Conservation (phyloP, 2,797 vertebrate species). For the Cygnus olor region DNA sequence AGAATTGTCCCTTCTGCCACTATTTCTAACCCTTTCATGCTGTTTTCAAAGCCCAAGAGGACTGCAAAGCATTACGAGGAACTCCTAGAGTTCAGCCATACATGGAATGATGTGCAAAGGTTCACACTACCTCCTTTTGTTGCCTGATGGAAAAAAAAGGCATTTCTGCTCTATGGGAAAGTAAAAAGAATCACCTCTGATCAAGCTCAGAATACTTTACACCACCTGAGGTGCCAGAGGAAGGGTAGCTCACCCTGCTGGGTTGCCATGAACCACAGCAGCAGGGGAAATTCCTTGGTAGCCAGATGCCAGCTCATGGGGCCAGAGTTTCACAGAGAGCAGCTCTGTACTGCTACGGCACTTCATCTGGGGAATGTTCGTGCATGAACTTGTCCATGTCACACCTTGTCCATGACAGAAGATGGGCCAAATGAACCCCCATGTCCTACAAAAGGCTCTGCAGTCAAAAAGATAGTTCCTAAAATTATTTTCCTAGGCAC, state of each 20-base stretch:
- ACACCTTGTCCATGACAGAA: background rate
- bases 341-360: background rate
- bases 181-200: background rate
- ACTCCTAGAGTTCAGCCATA: background rate
- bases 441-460: background rate
- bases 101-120: background rate
- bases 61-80: conserved; percentile 5
- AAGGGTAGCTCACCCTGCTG: background rate
- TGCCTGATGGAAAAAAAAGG: background rate
- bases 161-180: background rate
- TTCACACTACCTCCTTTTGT: background rate
- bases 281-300: background rate
- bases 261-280: background rate
- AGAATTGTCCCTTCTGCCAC: background rate
- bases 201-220: background rate
- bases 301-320: background rate
- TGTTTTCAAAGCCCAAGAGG: conserved; percentile 49
- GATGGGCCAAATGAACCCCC: background rate
- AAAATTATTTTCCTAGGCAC: background rate
- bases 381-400: fast-evolving
- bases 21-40: conserved; percentile 33
- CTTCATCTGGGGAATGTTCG: background rate
- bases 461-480: background rate
- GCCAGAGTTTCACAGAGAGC: background rate
- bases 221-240: background rate